Evolutionary conservation across 2,113 vertebrate species (phyloP), one percentile per base, ranked within the genome.

Genomic region (Echinops telfairi): DNA sequence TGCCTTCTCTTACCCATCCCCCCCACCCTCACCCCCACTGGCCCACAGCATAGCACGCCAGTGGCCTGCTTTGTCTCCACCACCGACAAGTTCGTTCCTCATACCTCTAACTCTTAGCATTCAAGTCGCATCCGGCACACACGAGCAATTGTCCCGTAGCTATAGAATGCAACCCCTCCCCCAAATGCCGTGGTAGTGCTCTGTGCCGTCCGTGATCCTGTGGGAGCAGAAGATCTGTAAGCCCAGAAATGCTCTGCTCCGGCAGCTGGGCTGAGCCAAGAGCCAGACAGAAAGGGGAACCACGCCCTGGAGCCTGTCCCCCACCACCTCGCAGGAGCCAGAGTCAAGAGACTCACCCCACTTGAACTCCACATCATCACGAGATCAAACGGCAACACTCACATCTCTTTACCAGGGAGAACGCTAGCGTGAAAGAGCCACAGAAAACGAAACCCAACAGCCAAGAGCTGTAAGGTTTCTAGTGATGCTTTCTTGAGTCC

Each of bases 1-100:
- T 23, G 17, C 16, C 40, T 22, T 60, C 29, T 66, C 64, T 17
- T 22, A 14, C 6, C 60, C 3, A 25, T 11, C 62, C 25, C 27
- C 40, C 38, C 12, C 23, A 29, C 40, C 78, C 17, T 3, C 47
- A 8, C 9, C 68, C 27, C 23, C n/a, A 20, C 5, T 6, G 16
- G 7, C 53, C 4, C 70, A 2, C 11, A 8, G 3, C 1, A 11
- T 4, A 0, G 1, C 23, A 23, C 19, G 5, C 10, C 29, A 23
- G 33, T 27, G 0, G 0, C 78, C 33, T 8, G 0, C 43, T 47
- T 9, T 8, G 4, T 62, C 82, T 80, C 71, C 68, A 11, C 36
- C 70, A 43, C 53, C 29, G 64, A 25, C 73, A 66, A 5, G 10
- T 73, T 78, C 36, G 22, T n/a, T 29, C 25, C 43, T 78, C n/a